Conservation (phyloP, 2,888 invertebrate genomes). For the Achlya flavicornis region DNA sequence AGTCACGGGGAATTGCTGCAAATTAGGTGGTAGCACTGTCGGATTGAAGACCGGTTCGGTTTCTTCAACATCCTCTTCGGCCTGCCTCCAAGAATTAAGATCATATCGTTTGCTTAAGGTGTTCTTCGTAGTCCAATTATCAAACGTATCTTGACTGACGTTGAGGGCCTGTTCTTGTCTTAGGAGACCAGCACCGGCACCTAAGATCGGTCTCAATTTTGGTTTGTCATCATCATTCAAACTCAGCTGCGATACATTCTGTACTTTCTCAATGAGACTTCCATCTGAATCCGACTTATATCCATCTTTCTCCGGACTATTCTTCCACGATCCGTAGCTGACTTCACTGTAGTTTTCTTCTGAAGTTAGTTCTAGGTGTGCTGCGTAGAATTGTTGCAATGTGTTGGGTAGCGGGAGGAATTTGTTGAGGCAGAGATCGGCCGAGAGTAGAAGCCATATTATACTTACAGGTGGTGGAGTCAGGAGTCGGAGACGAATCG, state of each 20-base stretch:
- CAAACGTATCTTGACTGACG: slow-evolving; percentile 58
- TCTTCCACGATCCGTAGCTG: slow-evolving; percentile 76
- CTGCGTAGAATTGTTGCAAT: slow-evolving; percentile 75
- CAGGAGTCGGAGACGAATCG: slow-evolving; percentile 66
- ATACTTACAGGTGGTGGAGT: slow-evolving; percentile 68
- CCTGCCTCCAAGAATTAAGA: slow-evolving; percentile 73
- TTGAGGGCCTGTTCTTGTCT: slow-evolving; percentile 62
- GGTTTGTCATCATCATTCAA: slow-evolving; percentile 69
- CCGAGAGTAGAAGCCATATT: slow-evolving; percentile 72
- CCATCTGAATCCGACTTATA: slow-evolving; percentile 43
- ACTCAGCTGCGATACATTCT: slow-evolving; percentile 65
- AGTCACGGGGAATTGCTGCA: slow-evolving; percentile 34
- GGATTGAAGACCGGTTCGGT: slow-evolving; percentile 63
- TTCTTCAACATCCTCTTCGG: slow-evolving; percentile 63
- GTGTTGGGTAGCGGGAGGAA: slow-evolving; percentile 75
- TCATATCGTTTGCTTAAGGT: slow-evolving; percentile 69
- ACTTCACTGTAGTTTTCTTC: slow-evolving; percentile 74
- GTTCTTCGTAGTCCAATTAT: slow-evolving; percentile 66
- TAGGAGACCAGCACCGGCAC: slow-evolving; percentile 68
- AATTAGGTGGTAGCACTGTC: slow-evolving; percentile 58
- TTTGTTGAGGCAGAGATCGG: slow-evolving; percentile 75
- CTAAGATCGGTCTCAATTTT: slow-evolving; percentile 71
- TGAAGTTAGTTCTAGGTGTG: slow-evolving; percentile 66
- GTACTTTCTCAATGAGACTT: slow-evolving; percentile 51
- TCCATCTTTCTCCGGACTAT: slow-evolving; percentile 60